phyloP scores from a whole-genome alignment of 2,797 vertebrate species.

The Tangara arthus region DNA sequence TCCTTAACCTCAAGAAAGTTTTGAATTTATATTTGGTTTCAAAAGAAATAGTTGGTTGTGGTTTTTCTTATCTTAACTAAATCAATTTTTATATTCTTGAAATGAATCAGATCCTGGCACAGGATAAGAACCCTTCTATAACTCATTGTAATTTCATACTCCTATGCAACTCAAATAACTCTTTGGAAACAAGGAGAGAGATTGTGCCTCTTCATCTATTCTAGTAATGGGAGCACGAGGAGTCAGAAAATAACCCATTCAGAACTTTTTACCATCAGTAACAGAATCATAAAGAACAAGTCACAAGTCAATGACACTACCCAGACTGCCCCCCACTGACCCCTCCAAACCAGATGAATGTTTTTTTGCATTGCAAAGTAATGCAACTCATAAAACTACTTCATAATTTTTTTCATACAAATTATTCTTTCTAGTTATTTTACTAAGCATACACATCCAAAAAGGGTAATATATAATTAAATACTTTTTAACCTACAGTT shows the following conservation, averaged over 20 bases:
- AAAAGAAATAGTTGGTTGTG: not conserved
- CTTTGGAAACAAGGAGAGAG: not conserved
- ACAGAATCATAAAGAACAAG: not conserved
- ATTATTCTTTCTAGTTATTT: not conserved
- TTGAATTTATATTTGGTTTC: not conserved
- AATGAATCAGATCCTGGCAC: not conserved
- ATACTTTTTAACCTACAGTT: not conserved
- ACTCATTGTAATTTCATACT: not conserved
- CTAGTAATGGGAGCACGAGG: not conserved
- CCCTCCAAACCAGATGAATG: not conserved
- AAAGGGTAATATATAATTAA: not conserved
- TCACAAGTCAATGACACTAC: not conserved
- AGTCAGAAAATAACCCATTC: not conserved
- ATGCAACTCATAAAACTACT: not conserved
- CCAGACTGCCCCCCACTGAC: fast-evolving
- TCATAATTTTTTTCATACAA: not conserved
- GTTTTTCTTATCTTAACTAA: not conserved
- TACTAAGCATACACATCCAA: not conserved
- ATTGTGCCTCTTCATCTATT: not conserved
- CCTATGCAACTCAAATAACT: not conserved
- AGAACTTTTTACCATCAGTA: not conserved
- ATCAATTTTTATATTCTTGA: not conserved
- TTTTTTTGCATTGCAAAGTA: not conserved
- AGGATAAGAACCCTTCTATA: not conserved
- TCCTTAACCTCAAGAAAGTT: not conserved